Evolutionary conservation across 92 coral and sea anemone genomes (phyloP).

Genomic region (Hydrozoanthus gracilis): DNA sequence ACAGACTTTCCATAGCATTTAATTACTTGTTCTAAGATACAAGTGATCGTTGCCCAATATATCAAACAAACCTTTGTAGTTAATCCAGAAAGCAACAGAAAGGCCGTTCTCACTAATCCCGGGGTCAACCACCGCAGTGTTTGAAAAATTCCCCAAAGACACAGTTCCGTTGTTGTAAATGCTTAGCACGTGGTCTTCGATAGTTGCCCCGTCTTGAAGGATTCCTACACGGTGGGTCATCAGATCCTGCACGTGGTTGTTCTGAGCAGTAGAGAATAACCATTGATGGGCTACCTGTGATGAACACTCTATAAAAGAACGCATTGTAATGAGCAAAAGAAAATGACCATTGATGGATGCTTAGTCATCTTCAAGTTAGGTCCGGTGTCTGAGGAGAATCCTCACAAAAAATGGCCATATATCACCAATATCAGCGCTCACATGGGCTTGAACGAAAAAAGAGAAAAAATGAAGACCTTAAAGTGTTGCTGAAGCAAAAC

Average conservation of each 20-base stretch:
- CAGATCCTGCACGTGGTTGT: constrained; percentile 21
- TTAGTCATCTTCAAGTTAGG: too few species aligned
- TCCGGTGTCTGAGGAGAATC: too few species aligned
- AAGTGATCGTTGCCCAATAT: too few species aligned
- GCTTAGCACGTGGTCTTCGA: not conserved
- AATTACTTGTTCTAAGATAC: too few species aligned
- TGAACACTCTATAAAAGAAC: constrained; percentile 1
- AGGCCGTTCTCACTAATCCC: not conserved
- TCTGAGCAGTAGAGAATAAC: constrained; percentile 17
- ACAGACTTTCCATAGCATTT: too few species aligned
- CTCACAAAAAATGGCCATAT: too few species aligned
- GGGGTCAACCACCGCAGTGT: not conserved
- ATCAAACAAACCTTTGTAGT: constrained; percentile 29
- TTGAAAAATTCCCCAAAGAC: not conserved
- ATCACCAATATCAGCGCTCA: too few species aligned
- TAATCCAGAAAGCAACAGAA: constrained; percentile 40
- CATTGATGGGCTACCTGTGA: constrained; percentile 19
- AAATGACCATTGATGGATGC: too few species aligned
- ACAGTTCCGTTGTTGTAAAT: not conserved
- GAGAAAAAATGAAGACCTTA: too few species aligned
- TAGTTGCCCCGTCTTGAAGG: not conserved
- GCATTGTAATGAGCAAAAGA: not conserved
- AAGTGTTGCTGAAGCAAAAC: too few species aligned
- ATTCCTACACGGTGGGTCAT: not conserved
- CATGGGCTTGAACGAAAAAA: too few species aligned